Percentiles rank a stretch among this genome's conserved stretches.
Evolutionary conservation across 2,797 vertebrate genomes (phyloP).

Genomic region (Capromys pilorides): DNA sequence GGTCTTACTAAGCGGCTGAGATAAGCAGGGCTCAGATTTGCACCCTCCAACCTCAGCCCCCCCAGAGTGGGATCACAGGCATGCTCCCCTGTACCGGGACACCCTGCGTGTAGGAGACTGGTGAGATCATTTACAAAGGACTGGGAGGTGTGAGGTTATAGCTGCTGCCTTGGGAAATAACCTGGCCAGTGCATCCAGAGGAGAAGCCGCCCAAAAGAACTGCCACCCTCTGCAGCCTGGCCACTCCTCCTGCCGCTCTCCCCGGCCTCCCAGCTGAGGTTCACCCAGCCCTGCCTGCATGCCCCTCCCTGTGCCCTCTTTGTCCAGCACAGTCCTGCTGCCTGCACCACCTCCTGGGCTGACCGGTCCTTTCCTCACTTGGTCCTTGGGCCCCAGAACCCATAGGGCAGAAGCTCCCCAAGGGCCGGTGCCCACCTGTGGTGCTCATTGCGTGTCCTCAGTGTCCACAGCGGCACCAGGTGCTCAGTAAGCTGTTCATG

Average conservation of each 20-base stretch:
- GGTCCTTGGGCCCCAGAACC: not conserved
- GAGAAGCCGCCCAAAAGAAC: not conserved
- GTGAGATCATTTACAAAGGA: not conserved
- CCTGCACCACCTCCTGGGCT: not conserved
- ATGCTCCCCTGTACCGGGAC: not conserved
- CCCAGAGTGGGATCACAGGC: not conserved
- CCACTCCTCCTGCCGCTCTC: too few relatives aligned
- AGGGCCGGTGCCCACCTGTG: not conserved
- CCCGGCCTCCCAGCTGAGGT: not conserved
- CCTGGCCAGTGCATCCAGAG: not conserved
- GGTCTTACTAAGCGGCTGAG: not conserved
- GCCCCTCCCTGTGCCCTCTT: not conserved
- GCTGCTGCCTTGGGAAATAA: not conserved
- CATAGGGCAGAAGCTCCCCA: not conserved
- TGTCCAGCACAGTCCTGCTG: not conserved
- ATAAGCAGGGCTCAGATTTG: not conserved
- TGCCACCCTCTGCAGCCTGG: too few relatives aligned
- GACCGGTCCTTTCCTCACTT: not conserved
- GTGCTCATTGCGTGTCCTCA: not conserved
- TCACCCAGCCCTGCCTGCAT: not conserved
- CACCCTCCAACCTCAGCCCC: not conserved
- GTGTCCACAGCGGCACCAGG: not conserved
- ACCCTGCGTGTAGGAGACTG: not conserved
- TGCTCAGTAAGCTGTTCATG: not conserved
- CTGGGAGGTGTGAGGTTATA: not conserved